Evolutionary conservation across 2,888 invertebrate genomes (phyloP), one percentile per base, ranked within the genome.

Genomic region (Elmis aenea): DNA sequence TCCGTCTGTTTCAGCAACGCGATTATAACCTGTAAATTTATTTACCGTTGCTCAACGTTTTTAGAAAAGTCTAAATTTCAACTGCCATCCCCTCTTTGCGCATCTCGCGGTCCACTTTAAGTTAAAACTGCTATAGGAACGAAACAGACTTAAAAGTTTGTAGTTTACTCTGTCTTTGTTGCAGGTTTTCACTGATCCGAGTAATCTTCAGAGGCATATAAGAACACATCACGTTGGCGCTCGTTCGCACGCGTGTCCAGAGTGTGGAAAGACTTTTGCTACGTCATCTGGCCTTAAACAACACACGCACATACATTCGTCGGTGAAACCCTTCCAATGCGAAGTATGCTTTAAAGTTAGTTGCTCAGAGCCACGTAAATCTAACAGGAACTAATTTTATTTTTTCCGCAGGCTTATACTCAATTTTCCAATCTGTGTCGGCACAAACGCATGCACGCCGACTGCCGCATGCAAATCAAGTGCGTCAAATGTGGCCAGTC

Each of bases 381-480:
- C 12, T 27, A 13, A 27, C 18, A 26, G 2, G 32, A 21, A 12
- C 14, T 13, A 25, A 23, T 28, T 22, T 18, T 24, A 16, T 28
- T 38, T 30, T 38, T 55, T 34, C 76, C 76, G 13, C 75, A 81
- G 81, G 85, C 94, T 5, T 99, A 99, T 73, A 99, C 99, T 2
- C 99, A 99, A 72, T 99, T 99, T 70, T 97, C 96, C 21, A 99
- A 99, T 68, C 76, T 99, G 60, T 99, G 99, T 65, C 86, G 99
- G n/a, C 99, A 99, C 73, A 95, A 93, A 64, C 90, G 97, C 38
- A 96, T 97, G 93, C 99, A 99, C 75, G 84, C 87, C 33, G 88
- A 91, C 63, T 97, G 96, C 67, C 85, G 93, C 57, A 86, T 86
- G 69, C 85, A 88, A 62, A 89, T 91, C 61, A 93, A 92, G 73